Evolutionary conservation across 1,140 invertebrate genomes (phyloP).

Genomic region (Orius laevigatus): DNA sequence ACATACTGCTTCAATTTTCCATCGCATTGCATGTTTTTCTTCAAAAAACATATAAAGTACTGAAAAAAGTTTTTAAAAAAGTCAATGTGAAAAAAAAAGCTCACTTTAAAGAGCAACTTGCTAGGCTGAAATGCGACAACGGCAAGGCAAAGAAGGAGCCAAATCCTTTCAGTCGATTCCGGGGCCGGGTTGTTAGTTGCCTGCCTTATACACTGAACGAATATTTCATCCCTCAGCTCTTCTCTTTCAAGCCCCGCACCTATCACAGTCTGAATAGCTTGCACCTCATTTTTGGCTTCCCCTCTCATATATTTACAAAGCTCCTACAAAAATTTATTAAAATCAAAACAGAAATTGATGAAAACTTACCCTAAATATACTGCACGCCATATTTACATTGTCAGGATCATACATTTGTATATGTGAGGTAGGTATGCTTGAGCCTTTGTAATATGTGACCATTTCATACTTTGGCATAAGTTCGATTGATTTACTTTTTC

Average conservation of each 20-base stretch:
- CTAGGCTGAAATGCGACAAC: slow-evolving; percentile 85
- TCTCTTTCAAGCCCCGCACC: slow-evolving; percentile 73
- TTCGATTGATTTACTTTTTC: slow-evolving; percentile 61
- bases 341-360: not conserved
- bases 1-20: slow-evolving; percentile 68
- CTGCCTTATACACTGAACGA: slow-evolving; percentile 74
- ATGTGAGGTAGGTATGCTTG: slow-evolving; percentile 81
- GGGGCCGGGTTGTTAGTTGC: slow-evolving; percentile 34
- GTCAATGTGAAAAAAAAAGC: slow-evolving; percentile 1
- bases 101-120: slow-evolving; percentile 63
- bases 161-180: slow-evolving; percentile 42
- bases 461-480: slow-evolving; percentile 80
- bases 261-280: slow-evolving; percentile 69
- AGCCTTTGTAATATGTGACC: slow-evolving; percentile 74
- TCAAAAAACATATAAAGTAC: slow-evolving; percentile 63
- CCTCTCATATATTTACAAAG: slow-evolving; percentile 72
- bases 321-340: slow-evolving; percentile 36
- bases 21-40: slow-evolving; percentile 50
- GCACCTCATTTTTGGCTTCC: slow-evolving; percentile 62
- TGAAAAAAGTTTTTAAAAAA: slow-evolving; percentile 25
- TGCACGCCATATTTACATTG: slow-evolving; percentile 76
- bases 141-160: slow-evolving; percentile 75
- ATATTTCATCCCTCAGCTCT: slow-evolving; percentile 75
- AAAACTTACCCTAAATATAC: slow-evolving; percentile 66
- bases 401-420: slow-evolving; percentile 91